Evolutionary conservation across 23 tunicate genomes (phyloP).

Genomic region (Phallusia fumigata): DNA sequence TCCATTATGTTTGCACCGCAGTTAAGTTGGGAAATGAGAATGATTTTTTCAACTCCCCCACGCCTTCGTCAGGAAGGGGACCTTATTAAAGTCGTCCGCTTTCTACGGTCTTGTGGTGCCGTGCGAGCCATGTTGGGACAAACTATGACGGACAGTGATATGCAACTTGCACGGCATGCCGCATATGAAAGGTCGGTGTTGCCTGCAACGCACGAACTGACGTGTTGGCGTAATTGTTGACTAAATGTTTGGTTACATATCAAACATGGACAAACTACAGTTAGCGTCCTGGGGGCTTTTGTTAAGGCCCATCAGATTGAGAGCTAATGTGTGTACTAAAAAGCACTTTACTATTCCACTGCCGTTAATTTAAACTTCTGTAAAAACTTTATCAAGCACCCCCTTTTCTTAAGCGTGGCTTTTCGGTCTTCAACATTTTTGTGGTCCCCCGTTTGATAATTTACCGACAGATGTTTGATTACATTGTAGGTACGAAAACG

Average conservation of each 20-base stretch:
- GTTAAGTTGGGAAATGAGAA: conserved; percentile 41
- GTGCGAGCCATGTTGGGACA: conserved; percentile 35
- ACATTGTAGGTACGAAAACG: conserved; percentile 48
- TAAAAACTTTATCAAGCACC: too few relatives aligned
- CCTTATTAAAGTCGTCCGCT: conserved; percentile 35
- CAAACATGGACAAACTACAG: too few relatives aligned
- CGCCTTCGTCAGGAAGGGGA: conserved; percentile 31
- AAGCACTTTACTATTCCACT: too few relatives aligned
- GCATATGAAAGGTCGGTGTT: conserved; percentile 48
- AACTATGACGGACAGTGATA: conserved; percentile 27
- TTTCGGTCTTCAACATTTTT: too few relatives aligned
- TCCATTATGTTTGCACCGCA: too few relatives aligned
- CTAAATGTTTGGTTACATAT: too few relatives aligned
- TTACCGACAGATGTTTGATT: background rate
- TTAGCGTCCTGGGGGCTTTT: too few relatives aligned
- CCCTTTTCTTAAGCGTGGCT: too few relatives aligned
- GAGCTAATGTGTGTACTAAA: too few relatives aligned
- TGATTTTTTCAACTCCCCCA: conserved; percentile 53
- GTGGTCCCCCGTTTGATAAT: background rate
- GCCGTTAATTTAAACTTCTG: too few relatives aligned
- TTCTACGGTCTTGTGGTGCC: conserved; percentile 40
- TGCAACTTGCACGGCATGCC: conserved; percentile 33
- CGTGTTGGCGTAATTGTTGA: too few relatives aligned
- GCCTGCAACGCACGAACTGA: background rate
- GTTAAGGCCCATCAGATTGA: too few relatives aligned